Conservation (phyloP, 2,888 invertebrate genomes). For the Rotaria magnacalcarata region DNA sequence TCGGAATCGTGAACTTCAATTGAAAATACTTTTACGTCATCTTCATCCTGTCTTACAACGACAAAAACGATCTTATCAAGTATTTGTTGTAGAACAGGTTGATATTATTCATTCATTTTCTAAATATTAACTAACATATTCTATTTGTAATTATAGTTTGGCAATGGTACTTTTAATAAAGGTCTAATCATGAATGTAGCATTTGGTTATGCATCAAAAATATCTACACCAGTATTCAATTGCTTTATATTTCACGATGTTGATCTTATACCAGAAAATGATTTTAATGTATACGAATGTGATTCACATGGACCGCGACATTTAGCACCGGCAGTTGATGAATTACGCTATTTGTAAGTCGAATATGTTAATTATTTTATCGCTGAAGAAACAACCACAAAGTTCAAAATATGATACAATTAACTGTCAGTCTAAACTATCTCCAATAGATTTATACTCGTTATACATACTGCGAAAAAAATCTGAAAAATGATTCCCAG, state of each 20-base stretch:
- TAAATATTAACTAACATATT: constrained; percentile 9
- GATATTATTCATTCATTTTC: constrained; percentile 31
- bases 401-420: too few species aligned
- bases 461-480: too few species aligned
- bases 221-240: constrained; percentile 65
- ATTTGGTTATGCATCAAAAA: constrained; percentile 78
- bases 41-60: constrained; percentile 62
- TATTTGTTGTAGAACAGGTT: constrained; percentile 63
- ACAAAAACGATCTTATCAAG: constrained; percentile 61
- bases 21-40: constrained; percentile 60
- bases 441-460: too few species aligned
- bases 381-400: too few species aligned
- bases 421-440: too few species aligned
- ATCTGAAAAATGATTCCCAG: not conserved
- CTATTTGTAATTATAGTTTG: constrained; percentile 60
- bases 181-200: constrained; percentile 96
- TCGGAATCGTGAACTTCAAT: constrained; percentile 61
- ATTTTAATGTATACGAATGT: constrained; percentile 44
- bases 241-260: constrained; percentile 47
- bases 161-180: constrained; percentile 77
- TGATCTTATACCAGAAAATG: constrained; percentile 46
- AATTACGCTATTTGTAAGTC: constrained; percentile 44
- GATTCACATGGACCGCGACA: constrained; percentile 37
- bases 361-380: not conserved
- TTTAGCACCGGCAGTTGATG: constrained; percentile 44